These are phyloP conservation scores for Anarsia innoxiella DNA, from an alignment of 2,888 invertebrate genomes.

Conservation along the genomic window DNA sequence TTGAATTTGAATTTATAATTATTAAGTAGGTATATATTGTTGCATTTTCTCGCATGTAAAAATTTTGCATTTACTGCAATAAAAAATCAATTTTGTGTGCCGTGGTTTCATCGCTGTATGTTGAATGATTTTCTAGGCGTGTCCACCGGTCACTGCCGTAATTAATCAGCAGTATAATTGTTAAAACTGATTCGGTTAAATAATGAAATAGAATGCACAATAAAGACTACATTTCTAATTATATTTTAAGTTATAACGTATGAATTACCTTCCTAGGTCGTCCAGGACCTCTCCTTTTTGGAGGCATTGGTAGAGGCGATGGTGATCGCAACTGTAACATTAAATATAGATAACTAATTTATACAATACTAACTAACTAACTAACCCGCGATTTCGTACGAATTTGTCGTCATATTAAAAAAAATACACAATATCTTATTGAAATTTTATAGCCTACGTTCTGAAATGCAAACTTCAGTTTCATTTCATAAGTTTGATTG, in stretches of 20 bases:
- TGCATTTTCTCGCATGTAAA: background rate
- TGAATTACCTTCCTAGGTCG: conserved; percentile 61
- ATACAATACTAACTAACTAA: background rate
- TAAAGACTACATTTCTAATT: background rate
- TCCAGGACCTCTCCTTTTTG: conserved; percentile 58
- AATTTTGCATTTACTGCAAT: no score
- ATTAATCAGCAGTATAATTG: background rate
- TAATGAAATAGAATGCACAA: background rate
- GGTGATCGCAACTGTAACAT: conserved; percentile 46
- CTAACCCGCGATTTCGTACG: background rate
- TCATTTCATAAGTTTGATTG: background rate
- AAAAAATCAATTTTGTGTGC: no score
- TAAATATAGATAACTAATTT: conserved; percentile 1
- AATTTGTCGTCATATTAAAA: background rate
- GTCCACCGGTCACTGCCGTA: background rate
- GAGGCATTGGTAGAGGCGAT: conserved; percentile 44
- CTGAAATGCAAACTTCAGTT: background rate
- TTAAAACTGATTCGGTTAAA: background rate
- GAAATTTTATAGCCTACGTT: background rate
- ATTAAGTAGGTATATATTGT: background rate
- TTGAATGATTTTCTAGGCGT: background rate
- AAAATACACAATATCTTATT: background rate
- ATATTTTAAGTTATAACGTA: background rate
- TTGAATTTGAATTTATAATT: background rate
- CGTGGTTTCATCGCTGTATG: background rate